Conservation (phyloP, 2,888 invertebrate genomes). For the Strigamia maritima region DNA sequence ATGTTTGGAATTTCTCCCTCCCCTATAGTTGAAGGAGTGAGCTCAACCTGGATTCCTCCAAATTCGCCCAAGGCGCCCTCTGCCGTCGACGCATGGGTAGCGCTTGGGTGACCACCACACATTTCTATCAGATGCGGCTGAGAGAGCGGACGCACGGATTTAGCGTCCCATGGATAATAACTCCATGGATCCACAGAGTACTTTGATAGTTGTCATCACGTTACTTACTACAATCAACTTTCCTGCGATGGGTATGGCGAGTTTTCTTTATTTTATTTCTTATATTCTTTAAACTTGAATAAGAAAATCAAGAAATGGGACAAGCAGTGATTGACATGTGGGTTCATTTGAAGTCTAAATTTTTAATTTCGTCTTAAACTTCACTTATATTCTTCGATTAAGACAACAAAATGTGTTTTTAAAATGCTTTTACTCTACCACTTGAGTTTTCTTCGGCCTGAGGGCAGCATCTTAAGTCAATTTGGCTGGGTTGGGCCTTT, state of each 20-base stretch:
- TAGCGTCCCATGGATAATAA: not conserved
- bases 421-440: not conserved
- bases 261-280: too few relatives aligned
- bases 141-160: not conserved
- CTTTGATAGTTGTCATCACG: not conserved
- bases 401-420: too few relatives aligned
- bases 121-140: not conserved
- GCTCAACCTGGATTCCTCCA: not conserved
- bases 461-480: not conserved
- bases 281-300: not conserved
- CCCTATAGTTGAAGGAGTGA: not conserved
- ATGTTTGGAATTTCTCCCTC: not conserved
- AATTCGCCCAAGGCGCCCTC: not conserved
- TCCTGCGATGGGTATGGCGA: not conserved
- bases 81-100: not conserved
- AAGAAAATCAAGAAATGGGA: too few relatives aligned
- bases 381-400: not conserved
- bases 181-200: not conserved
- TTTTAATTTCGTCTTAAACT: not conserved
- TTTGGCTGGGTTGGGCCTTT: not conserved
- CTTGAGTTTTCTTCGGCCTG: not conserved
- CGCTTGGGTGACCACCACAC: not conserved
- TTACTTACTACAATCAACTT: not conserved
- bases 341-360: too few relatives aligned
- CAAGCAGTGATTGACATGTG: too few relatives aligned